phyloP scores from a whole-genome alignment of 2,888 invertebrate genomes.

The Epistrophella euchroma region DNA sequence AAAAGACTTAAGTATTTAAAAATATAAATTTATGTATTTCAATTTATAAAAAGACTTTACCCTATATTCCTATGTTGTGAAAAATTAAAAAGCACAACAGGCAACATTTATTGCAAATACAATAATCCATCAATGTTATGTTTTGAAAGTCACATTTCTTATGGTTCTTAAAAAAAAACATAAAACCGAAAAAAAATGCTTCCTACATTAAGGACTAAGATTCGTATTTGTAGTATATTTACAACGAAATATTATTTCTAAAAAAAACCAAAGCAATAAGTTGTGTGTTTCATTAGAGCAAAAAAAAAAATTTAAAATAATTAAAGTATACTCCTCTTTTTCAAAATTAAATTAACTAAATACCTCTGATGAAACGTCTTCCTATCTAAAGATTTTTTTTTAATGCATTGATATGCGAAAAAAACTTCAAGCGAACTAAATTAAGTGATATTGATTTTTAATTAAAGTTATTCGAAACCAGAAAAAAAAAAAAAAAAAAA shows the following conservation, averaged over 20 bases:
- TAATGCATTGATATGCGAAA: background rate
- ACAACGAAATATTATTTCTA: background rate
- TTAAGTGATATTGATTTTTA: background rate
- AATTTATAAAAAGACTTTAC: constrained; percentile 10
- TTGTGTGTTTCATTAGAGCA: background rate
- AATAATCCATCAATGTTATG: background rate
- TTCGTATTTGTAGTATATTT: background rate
- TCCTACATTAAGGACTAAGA: background rate
- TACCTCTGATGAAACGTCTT: constrained; percentile 16
- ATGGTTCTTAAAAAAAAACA: background rate
- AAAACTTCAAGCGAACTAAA: background rate
- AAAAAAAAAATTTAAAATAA: too few relatives aligned
- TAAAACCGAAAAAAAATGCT: background rate
- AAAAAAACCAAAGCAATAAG: constrained; percentile 5
- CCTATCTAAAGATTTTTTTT: background rate
- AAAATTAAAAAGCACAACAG: background rate
- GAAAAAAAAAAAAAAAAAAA: too few relatives aligned
- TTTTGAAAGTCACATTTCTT: background rate
- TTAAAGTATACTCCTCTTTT: too few relatives aligned
- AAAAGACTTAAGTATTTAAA: constrained; percentile 28
- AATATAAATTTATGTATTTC: background rate
- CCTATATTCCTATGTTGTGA: background rate
- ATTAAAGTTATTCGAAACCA: background rate
- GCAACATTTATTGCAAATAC: too few relatives aligned
- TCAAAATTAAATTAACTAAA: background rate